These are phyloP conservation scores for Petromus typicus DNA, from an alignment of 2,113 vertebrate species.

Conservation along the genomic window DNA sequence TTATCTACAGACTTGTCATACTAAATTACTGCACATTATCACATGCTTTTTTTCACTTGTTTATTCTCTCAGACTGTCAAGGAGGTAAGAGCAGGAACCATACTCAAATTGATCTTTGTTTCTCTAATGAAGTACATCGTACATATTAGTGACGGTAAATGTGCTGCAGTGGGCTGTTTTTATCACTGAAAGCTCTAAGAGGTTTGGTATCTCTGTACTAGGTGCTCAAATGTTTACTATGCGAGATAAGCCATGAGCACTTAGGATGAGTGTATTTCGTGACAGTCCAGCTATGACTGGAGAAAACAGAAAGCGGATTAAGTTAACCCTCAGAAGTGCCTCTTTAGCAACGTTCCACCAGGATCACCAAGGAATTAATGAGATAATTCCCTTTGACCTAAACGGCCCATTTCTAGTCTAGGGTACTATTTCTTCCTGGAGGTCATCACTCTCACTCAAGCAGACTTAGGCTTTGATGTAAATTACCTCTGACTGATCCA, in stretches of 20 bases:
- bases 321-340: slow-evolving; percentile 27
- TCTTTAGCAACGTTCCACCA: slow-evolving; percentile 52
- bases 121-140: not conserved
- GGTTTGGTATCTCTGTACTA: not conserved
- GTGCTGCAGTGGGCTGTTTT: not conserved
- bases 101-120: slow-evolving; percentile 33
- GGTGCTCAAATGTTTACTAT: not conserved
- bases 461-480: slow-evolving; percentile 49
- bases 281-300: not conserved
- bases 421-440: not conserved
- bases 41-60: not conserved
- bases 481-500: slow-evolving; percentile 55
- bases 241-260: slow-evolving; percentile 42
- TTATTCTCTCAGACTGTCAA: slow-evolving; percentile 29
- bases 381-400: slow-evolving; percentile 63
- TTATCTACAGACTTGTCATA: not conserved
- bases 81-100: not conserved
- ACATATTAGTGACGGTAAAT: not conserved
- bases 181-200: not conserved
- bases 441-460: slow-evolving; percentile 16
- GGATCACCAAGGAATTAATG: slow-evolving; percentile 49
- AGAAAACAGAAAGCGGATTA: slow-evolving; percentile 63
- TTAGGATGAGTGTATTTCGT: not conserved
- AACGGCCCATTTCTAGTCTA: slow-evolving; percentile 27
- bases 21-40: not conserved